These are phyloP conservation scores for Chloroceryle inda DNA, from an alignment of 2,797 vertebrate genomes.

Conservation along the genomic window DNA sequence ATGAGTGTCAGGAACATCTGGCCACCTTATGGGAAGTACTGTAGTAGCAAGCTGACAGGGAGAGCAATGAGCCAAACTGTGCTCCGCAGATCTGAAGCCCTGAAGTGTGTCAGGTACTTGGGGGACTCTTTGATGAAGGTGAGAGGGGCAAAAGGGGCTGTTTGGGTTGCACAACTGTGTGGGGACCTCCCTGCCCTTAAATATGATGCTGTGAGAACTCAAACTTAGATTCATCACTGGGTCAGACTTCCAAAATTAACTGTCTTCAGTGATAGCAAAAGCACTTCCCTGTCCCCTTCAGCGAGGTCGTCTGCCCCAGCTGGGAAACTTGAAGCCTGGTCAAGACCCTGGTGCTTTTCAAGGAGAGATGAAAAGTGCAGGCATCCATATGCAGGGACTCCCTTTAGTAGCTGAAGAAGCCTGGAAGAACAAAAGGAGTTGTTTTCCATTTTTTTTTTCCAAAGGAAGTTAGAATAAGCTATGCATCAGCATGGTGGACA, in stretches of 20 bases:
- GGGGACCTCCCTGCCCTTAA: constrained; percentile 72
- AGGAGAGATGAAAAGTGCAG: constrained; percentile 58
- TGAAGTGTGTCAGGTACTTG: constrained; percentile 71
- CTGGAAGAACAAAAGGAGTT: constrained; percentile 17
- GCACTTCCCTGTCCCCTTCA: constrained; percentile 65
- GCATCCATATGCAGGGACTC: neutral
- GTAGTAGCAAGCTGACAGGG: constrained; percentile 70
- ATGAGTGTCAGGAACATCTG: constrained; percentile 41
- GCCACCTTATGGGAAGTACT: constrained; percentile 66
- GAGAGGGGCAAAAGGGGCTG: constrained; percentile 43
- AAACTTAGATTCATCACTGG: constrained; percentile 77
- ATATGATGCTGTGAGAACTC: constrained; percentile 81
- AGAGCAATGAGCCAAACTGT: neutral
- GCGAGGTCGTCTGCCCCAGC: constrained; percentile 47
- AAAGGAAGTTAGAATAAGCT: constrained; percentile 36
- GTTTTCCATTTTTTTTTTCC: constrained; percentile 10
- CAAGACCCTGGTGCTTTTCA: constrained; percentile 43
- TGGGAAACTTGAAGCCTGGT: constrained; percentile 45
- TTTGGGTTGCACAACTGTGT: constrained; percentile 70
- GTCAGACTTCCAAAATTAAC: constrained; percentile 74
- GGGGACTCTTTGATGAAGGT: constrained; percentile 62
- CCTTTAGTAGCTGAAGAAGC: constrained; percentile 33
- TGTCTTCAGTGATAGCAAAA: constrained; percentile 74
- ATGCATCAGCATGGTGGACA: neutral
- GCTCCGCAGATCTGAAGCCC: constrained; percentile 56